These are phyloP conservation scores for Mechanitis mazaeus DNA, from an alignment of 2,888 invertebrate genomes.

Conservation along the genomic window DNA sequence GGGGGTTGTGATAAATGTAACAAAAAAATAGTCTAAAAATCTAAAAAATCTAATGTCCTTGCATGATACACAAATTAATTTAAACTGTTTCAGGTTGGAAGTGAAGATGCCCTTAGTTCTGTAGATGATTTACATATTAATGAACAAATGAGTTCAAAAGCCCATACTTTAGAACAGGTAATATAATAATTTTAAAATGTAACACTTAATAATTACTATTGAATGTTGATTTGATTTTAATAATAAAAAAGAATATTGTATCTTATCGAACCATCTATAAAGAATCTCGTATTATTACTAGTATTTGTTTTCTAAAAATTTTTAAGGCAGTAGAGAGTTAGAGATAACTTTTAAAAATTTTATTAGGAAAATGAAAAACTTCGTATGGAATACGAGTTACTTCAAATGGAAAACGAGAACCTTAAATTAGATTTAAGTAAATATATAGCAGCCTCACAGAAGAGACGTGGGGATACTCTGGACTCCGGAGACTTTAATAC, in stretches of 20 bases:
- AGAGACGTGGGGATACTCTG: constrained; percentile 56
- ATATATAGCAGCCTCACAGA: constrained; percentile 55
- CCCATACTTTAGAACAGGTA: constrained; percentile 67
- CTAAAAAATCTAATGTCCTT: not conserved
- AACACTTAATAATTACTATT: no score
- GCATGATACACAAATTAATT: not conserved
- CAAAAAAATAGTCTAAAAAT: not conserved
- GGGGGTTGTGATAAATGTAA: no score
- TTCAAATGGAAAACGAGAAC: constrained; percentile 65
- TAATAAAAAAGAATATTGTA: no score
- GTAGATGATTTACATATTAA: constrained; percentile 66
- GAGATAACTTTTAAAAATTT: not conserved
- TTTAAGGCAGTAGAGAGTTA: not conserved
- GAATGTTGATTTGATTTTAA: no score
- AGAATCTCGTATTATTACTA: no score
- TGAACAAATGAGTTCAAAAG: constrained; percentile 64
- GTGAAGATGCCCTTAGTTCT: constrained; percentile 79
- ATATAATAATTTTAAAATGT: no score
- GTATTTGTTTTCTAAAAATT: not conserved
- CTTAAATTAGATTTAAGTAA: constrained; percentile 60
- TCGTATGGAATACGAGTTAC: constrained; percentile 65
- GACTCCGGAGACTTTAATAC: constrained; percentile 67
- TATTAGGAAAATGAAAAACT: constrained; percentile 68
- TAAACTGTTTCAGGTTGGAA: constrained; percentile 68
- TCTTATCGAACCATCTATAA: no score